A percentile compares a stretch with the other conserved stretches of the same genome.
These are phyloP conservation scores for Urocitellus parryii DNA, from an alignment of 2,113 vertebrate species.

Conservation along the genomic window DNA sequence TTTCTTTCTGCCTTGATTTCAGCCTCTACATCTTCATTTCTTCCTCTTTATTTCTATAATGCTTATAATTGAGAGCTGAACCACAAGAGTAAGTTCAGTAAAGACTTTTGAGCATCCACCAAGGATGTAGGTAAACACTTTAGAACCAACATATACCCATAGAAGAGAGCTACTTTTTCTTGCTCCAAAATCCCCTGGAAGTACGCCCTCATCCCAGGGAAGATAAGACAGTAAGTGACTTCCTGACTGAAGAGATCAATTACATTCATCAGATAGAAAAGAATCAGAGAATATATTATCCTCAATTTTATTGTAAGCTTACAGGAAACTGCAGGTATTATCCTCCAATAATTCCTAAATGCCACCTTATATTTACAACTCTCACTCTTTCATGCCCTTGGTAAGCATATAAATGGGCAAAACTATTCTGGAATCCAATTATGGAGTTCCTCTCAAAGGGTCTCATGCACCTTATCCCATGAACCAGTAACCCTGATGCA, in stretches of 20 bases:
- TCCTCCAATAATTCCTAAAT: not conserved
- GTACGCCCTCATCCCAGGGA: not conserved
- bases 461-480: not conserved
- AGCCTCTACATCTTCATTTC: not conserved
- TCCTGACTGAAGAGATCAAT: not conserved
- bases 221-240: not conserved
- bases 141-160: not conserved
- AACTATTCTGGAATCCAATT: not conserved
- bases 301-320: not conserved
- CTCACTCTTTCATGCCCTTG: not conserved
- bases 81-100: not conserved
- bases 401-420: not conserved
- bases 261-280: not conserved
- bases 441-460: not conserved
- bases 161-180: conserved; percentile 23
- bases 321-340: not conserved
- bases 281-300: not conserved
- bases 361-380: not conserved
- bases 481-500: not conserved
- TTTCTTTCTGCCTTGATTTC: not conserved
- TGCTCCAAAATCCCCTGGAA: conserved; percentile 14
- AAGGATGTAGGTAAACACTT: not conserved
- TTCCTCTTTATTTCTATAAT: not conserved
- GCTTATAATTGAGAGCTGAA: conserved; percentile 1
- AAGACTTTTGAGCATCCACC: not conserved